Evolutionary conservation across 2,888 invertebrate species (phyloP), one percentile per base, ranked within the genome.

Genomic region (Quadriops clusia): DNA sequence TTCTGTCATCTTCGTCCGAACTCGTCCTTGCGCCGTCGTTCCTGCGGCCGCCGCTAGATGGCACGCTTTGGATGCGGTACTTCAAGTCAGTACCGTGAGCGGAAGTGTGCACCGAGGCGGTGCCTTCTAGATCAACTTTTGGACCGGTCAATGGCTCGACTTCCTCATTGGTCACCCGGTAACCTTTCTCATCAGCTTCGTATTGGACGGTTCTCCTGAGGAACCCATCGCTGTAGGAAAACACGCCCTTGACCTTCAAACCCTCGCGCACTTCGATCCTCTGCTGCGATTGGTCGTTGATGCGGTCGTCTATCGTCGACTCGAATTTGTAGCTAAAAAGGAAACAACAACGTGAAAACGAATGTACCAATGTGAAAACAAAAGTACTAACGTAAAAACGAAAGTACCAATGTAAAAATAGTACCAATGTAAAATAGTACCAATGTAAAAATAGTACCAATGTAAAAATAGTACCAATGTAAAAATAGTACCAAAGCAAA

Each of bases 151-250:
- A 51, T 4, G 62, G 60, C 33, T 60, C 57, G 6, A 52, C 54
- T 36, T 56, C 55, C 40, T 60, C 58, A 10, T 65, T 64, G n/a
- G 65, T 53, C 9, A 74, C 63, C 43, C 73, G 57, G 53, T 71
- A 74, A 32, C 74, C 74, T 36, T 68, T 64, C 44, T 72, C 65
- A 51, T 74, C 74, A 43, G 74, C 74, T 31, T 61, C 63, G 46
- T 74, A 74, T 37, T 64, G 54, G 1, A 72, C 68, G 1, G 63
- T 69, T 12, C 69, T 63, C 43, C 55, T 58, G 41, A 63, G 65
- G 43, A 55, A 73, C 1, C 74, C 74, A 52, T 74, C 74, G 38
- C 67, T 67, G 55, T 74, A 74, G 4, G 67, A 64, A 48, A 74
- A 74, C 37, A 59, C 56, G 3, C 74, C 74, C 23, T 44, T 57